These are phyloP conservation scores for Hylaea fasciaria DNA, from an alignment of 2,888 invertebrate genomes.

Conservation along the genomic window DNA sequence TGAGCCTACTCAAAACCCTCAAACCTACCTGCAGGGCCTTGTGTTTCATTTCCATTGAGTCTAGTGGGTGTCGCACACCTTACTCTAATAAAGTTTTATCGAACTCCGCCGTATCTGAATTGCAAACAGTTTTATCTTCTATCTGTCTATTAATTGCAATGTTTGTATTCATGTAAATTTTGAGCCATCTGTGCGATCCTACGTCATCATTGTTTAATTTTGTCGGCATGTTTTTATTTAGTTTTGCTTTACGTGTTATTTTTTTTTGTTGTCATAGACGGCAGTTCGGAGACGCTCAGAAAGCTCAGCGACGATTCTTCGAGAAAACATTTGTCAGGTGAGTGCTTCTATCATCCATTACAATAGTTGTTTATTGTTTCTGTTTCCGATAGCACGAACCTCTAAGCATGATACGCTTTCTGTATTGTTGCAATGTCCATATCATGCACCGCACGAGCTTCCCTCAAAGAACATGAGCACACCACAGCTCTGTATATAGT, in stretches of 20 bases:
- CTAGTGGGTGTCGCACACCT: constrained; percentile 59
- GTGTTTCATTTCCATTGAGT: constrained; percentile 41
- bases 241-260: constrained; percentile 79
- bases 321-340: constrained; percentile 83
- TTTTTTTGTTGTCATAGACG: constrained; percentile 83
- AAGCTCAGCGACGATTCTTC: constrained; percentile 82
- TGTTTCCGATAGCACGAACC: constrained; percentile 60
- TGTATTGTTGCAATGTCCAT: constrained; percentile 41
- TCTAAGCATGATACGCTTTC: constrained; percentile 69
- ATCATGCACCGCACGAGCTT: constrained; percentile 41
- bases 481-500: constrained; percentile 51
- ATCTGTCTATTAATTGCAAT: constrained; percentile 53
- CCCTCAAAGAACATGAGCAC: constrained; percentile 32
- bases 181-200: constrained; percentile 48
- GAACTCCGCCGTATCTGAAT: constrained; percentile 55
- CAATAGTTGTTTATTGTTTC: constrained; percentile 20
- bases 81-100: constrained; percentile 50
- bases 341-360: constrained; percentile 45
- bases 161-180: constrained; percentile 46
- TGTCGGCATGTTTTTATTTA: constrained; percentile 70
- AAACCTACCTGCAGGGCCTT: constrained; percentile 56
- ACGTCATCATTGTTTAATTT: constrained; percentile 54
- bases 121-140: constrained; percentile 33
- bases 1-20: constrained; percentile 62
- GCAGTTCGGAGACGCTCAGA: constrained; percentile 79